Evolutionary conservation across 35 echinoderm and acorn worm species (phyloP).

Genomic region (Nesometra sesokonis): DNA sequence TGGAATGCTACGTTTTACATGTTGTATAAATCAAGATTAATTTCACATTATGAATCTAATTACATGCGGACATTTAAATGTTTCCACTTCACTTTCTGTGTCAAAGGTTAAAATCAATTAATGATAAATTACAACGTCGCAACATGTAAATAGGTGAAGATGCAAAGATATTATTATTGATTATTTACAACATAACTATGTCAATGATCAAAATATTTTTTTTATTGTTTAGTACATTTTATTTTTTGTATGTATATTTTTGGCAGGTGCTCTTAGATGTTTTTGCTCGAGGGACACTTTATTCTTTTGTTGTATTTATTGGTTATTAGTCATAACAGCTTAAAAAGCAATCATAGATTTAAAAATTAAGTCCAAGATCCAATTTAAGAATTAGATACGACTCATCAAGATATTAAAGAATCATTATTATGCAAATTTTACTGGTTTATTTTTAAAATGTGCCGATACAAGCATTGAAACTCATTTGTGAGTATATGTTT

Average conservation of each 20-base stretch:
- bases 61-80: no score
- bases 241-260: background rate
- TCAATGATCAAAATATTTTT: background rate
- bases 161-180: background rate
- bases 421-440: background rate
- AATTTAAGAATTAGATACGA: background rate
- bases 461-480: background rate
- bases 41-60: no score
- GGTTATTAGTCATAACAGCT: background rate
- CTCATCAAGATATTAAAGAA: background rate
- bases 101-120: background rate
- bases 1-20: no score
- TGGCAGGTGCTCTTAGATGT: background rate
- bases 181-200: background rate
- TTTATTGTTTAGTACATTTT: background rate
- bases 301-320: background rate
- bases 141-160: background rate
- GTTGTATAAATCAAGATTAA: no score
- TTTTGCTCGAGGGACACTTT: background rate
- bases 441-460: background rate
- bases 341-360: background rate
- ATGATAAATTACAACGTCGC: background rate
- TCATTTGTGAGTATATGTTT: background rate
- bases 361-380: background rate
- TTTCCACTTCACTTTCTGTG: background rate